Percentiles rank a stretch among this genome's conserved stretches.
phyloP scores from a whole-genome alignment of 1,140 invertebrate genomes.

The Matsumurasca onukii region DNA sequence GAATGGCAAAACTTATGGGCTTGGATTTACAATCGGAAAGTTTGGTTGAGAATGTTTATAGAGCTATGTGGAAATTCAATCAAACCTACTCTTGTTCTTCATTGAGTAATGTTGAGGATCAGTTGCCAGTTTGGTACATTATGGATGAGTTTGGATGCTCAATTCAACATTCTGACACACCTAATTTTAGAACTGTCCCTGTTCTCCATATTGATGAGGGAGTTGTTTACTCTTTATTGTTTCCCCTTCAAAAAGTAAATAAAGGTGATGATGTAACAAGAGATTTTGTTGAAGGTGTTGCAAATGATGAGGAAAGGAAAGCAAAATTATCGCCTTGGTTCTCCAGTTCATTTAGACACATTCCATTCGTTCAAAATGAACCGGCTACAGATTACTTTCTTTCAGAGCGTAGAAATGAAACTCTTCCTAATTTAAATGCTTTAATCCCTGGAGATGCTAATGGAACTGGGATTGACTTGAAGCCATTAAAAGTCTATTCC shows the following conservation, averaged over 20 bases:
- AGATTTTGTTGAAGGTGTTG: conserved; percentile 71
- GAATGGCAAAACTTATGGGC: conserved; percentile 74
- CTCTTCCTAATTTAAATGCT: conserved; percentile 54
- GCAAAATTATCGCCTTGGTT: conserved; percentile 77
- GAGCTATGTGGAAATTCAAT: conserved; percentile 77
- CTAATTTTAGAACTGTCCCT: conserved; percentile 79
- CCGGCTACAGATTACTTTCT: conserved; percentile 70
- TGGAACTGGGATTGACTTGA: not conserved
- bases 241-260: conserved; percentile 68
- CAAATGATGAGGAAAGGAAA: conserved; percentile 56
- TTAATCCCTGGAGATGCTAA: conserved; percentile 9
- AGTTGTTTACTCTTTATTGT: conserved; percentile 75
- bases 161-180: conserved; percentile 76
- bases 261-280: conserved; percentile 70
- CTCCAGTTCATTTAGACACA: conserved; percentile 57
- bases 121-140: conserved; percentile 83
- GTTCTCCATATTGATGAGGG: conserved; percentile 70
- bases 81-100: conserved; percentile 69
- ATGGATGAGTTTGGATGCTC: conserved; percentile 90
- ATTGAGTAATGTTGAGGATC: conserved; percentile 59
- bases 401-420: conserved; percentile 66
- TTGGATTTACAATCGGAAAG: conserved; percentile 52
- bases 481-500: conserved; percentile 64
- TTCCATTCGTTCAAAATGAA: conserved; percentile 64
- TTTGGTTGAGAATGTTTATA: conserved; percentile 64